Evolutionary conservation across 2,888 invertebrate genomes (phyloP), one percentile per base, ranked within the genome.

Genomic region (Sialis lutaria): DNA sequence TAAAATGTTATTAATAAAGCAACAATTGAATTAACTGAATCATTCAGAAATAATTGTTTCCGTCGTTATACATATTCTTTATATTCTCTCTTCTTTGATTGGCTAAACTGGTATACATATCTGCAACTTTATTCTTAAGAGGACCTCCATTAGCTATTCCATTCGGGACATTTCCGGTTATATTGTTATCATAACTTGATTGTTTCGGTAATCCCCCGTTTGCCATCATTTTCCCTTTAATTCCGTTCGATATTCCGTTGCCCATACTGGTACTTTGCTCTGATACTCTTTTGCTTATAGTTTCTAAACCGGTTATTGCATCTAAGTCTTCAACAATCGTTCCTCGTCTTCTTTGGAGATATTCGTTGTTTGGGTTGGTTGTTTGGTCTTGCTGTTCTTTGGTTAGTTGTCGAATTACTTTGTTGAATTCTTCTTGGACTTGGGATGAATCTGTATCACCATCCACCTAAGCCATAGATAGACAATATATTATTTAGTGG

Each of bases 381-480:
- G 46, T 10, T 51, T 52, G 48, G 57, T 55, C 31, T 50, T 49
- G 33, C 57, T 72, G 67, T 53, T 74, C 73, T 53, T 77, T 74
- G 62, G 85, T 77, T 57, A 84, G 76, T 51, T 79, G 77, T 12
- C 75, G 67, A 31, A 87, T 69, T 0, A 81, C 75, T 31, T 75
- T 70, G 45, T 77, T 75, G 63, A 88, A 88, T 59, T 87, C 86
- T 31, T 76, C 71, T 57, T 85, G 83, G 0, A 89, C 88, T 6
- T 80, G 78, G 0, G 74, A 66, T 6, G 81, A 76, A 56, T 89
- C 88, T 0, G 89, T 87, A 56, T 89, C 89, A 0, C 89, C 89
- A 57, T 89, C 89, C 49, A 89, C 82, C 87, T 86, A 48, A 40
- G 22, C 6, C 22, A 39, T n/a, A 37, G n/a, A 37, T 22, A 22